phyloP scores from a whole-genome alignment of 1,140 invertebrate species.

The Drosophila truncata region DNA sequence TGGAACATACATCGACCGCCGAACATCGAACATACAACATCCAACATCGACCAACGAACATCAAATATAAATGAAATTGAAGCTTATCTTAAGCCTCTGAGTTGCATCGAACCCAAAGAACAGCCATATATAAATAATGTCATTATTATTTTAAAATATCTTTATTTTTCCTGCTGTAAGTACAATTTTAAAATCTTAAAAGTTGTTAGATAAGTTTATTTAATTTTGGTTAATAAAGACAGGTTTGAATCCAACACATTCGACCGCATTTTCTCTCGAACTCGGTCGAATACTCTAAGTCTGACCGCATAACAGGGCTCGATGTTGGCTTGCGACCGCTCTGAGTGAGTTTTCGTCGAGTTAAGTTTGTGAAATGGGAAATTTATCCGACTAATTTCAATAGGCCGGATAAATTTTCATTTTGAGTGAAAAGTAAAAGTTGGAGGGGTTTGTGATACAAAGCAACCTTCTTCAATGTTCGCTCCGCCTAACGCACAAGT shows the following conservation, averaged over 20 bases:
- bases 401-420: slow-evolving; percentile 7
- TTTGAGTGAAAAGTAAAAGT: slow-evolving; percentile 3
- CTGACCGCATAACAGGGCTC: background rate
- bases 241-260: background rate
- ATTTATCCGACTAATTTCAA: background rate
- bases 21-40: background rate
- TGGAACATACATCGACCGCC: background rate
- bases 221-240: background rate
- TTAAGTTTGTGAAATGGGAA: background rate
- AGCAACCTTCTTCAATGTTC: background rate
- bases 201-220: no score
- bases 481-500: background rate
- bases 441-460: background rate
- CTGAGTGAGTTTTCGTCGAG: background rate
- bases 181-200: no score
- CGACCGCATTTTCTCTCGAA: background rate
- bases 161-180: no score
- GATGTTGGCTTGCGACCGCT: background rate
- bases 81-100: background rate
- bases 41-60: background rate
- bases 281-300: background rate
- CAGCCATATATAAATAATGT: no score
- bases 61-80: background rate
- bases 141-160: no score
- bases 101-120: background rate